These are phyloP conservation scores for Fistularia tabacaria DNA, from an alignment of 2,797 vertebrate species.

Conservation along the genomic window DNA sequence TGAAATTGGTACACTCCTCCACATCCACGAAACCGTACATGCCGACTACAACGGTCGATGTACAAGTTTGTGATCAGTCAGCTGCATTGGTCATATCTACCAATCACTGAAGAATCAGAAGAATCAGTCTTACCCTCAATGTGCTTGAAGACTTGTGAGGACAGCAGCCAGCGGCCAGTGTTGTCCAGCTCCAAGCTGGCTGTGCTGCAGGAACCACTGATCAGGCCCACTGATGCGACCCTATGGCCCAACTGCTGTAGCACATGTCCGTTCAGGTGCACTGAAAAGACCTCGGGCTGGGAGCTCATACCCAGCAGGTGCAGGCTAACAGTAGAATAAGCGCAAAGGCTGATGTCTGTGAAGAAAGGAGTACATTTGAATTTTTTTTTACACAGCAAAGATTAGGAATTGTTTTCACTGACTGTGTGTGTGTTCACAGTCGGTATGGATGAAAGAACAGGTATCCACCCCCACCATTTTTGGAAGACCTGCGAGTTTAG, in stretches of 20 bases:
- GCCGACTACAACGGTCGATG: slow-evolving; percentile 71
- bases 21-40: slow-evolving; percentile 83
- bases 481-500: too few relatives aligned
- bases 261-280: slow-evolving; percentile 92
- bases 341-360: slow-evolving; percentile 82
- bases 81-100: not conserved
- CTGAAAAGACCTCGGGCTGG: slow-evolving; percentile 87
- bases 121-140: slow-evolving; percentile 76
- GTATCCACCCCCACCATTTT: too few relatives aligned
- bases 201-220: slow-evolving; percentile 80
- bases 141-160: slow-evolving; percentile 84
- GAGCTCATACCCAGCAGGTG: slow-evolving; percentile 93
- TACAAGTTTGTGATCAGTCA: not conserved
- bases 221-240: slow-evolving; percentile 83
- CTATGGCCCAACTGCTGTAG: slow-evolving; percentile 79
- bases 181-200: slow-evolving; percentile 80
- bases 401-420: too few relatives aligned
- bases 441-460: too few relatives aligned
- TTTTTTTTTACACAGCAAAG: too few relatives aligned
- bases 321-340: slow-evolving; percentile 80
- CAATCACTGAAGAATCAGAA: too few relatives aligned
- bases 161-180: slow-evolving; percentile 85
- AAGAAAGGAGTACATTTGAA: slow-evolving; percentile 2
- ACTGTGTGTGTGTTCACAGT: too few relatives aligned
- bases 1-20: slow-evolving; percentile 71